Evolutionary conservation across 2,888 invertebrate species (phyloP).

Genomic region (Philereme transversata): DNA sequence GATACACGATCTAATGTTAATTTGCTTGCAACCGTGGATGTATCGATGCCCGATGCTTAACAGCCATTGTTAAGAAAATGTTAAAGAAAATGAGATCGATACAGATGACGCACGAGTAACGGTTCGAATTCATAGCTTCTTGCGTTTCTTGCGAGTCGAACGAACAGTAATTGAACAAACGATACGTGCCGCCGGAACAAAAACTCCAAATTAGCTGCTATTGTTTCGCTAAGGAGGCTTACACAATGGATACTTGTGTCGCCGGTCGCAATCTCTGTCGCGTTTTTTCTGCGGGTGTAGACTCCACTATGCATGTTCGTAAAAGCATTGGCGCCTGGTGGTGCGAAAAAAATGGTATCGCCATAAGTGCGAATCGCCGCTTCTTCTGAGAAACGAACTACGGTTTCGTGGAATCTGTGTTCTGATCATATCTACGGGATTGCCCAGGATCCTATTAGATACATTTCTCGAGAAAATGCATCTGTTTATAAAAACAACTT

Average conservation of each 20-base stretch:
- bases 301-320: constrained; percentile 51
- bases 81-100: constrained; percentile 14
- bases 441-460: constrained; percentile 35
- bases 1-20: constrained; percentile 39
- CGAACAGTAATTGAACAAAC: constrained; percentile 44
- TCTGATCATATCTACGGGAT: constrained; percentile 47
- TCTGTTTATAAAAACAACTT: background rate
- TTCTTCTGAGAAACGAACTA: constrained; percentile 63
- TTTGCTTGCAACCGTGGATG: constrained; percentile 23
- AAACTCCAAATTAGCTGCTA: constrained; percentile 62
- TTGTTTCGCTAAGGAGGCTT: constrained; percentile 68
- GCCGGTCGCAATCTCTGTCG: constrained; percentile 50
- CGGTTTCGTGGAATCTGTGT: constrained; percentile 61
- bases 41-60: constrained; percentile 13
- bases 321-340: constrained; percentile 79
- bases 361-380: constrained; percentile 69
- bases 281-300: constrained; percentile 58
- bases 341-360: constrained; percentile 61
- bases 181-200: constrained; percentile 45
- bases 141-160: constrained; percentile 23
- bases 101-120: constrained; percentile 29
- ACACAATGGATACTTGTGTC: constrained; percentile 64
- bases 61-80: constrained; percentile 16
- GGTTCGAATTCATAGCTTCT: constrained; percentile 32
- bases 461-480: background rate